Conservation (phyloP, 1,140 invertebrate genomes). For the Nilaparvata lugens region DNA sequence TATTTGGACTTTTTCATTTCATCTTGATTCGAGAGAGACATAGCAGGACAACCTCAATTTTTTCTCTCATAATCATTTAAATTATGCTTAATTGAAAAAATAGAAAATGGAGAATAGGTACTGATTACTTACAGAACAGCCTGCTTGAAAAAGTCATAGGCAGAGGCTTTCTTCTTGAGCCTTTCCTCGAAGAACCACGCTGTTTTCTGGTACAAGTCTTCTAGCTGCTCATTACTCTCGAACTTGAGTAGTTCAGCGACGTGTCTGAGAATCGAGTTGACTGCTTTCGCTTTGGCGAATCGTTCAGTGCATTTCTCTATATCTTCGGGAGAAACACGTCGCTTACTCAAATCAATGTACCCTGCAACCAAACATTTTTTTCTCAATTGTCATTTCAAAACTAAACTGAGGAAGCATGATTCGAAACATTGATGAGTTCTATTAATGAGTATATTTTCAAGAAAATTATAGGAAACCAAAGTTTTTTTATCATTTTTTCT, state of each 20-base stretch:
- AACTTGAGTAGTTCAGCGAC: constrained; percentile 92
- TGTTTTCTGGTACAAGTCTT: constrained; percentile 94
- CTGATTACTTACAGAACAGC: constrained; percentile 75
- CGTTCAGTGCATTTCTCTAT: constrained; percentile 97
- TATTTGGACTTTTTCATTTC: too few species aligned
- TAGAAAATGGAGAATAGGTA: neutral
- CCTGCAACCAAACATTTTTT: constrained; percentile 43
- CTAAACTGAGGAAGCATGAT: too few species aligned
- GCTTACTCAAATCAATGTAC: constrained; percentile 98
- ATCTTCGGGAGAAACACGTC: constrained; percentile 96
- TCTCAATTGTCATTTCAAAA: too few species aligned
- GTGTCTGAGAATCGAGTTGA: constrained; percentile 95
- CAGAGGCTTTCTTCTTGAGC: constrained; percentile 89
- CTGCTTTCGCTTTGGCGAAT: constrained; percentile 97
- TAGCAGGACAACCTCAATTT: neutral
- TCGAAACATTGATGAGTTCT: too few species aligned
- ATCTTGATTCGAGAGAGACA: neutral
- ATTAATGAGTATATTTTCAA: too few species aligned
- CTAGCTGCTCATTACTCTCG: constrained; percentile 82
- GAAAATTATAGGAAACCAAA: too few species aligned
- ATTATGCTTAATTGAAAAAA: neutral
- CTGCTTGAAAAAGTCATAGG: constrained; percentile 98
- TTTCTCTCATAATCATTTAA: neutral
- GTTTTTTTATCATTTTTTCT: too few species aligned
- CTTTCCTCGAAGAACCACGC: constrained; percentile 99